Base-by-base conservation (phyloP, 1,140 invertebrate genomes). In the Xylocopa sonorina region DNA sequence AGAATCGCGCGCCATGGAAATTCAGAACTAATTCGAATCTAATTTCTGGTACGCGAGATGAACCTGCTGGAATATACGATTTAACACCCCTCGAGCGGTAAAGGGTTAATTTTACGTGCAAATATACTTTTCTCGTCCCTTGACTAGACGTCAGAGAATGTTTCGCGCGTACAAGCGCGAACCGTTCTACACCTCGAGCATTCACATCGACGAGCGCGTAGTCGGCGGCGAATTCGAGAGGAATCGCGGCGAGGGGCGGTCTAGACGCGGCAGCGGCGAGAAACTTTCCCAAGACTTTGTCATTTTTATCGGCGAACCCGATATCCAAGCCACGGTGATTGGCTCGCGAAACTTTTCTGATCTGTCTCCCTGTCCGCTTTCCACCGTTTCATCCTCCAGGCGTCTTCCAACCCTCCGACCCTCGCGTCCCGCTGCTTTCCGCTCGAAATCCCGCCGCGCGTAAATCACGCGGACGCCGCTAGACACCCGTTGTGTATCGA, bases 281-380 rank as follows among this genome's bases (percentile, higher is more conserved):
- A 90, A 89, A 91, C 86, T 85, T 92, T 87, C n/a, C n/a, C 55
- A 60, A 80, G 87, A 92, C 88, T 92, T 91, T 88, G 89, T 91
- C 90, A 92, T 92, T 92, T 92, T 91, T 92, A 92, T 92, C 89
- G 88, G 38, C 88, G 89, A 85, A 74, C 38, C 80, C 83, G 89
- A 90, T 91, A 90, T 89, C 90, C 84, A 60, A n/a, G 81, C 83
- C 66, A 78, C 81, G 83, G 88, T 89, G 90, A 91, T 91, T 90
- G 89, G 84, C 87, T 85, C 81, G 71, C 81, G 67, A 88, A 92
- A 92, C 91, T 92, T 92, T 91, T 81, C 89, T 90, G 90, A 92
- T 92, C 88, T 88, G 84, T 91, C 89, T 91, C 87, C 77, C 72
- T n/a, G 82, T 82, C 64, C 57, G 75, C 75, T 81, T 24, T 55